Evolutionary conservation across 2,797 vertebrate species (phyloP).

Genomic region (Argya squamiceps): DNA sequence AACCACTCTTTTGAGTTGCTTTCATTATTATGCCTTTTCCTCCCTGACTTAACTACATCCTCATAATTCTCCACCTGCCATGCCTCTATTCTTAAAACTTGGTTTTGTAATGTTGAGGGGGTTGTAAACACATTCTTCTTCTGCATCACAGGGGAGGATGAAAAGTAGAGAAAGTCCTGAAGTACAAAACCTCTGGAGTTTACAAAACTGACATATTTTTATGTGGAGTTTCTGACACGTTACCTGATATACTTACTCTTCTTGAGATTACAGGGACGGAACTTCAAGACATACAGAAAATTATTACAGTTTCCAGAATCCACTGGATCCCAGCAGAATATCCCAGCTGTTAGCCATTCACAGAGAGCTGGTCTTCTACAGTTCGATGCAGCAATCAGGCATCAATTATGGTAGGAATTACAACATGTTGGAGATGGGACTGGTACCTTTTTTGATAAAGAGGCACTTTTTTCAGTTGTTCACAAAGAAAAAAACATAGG

Average conservation of each 20-base stretch:
- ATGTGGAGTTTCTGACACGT: neutral
- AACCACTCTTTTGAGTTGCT: neutral
- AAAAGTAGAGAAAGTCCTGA: neutral
- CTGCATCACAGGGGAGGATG: neutral
- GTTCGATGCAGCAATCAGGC: conserved; percentile 74
- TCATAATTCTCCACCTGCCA: neutral
- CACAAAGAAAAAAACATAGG: neutral
- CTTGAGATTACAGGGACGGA: conserved; percentile 65
- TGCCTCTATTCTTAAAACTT: neutral
- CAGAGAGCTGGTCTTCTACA: conserved; percentile 75
- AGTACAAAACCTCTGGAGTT: neutral
- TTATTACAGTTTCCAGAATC: conserved; percentile 72
- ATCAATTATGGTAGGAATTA: conserved; percentile 68
- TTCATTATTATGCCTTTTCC: neutral
- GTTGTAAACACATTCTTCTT: neutral
- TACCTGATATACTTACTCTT: neutral
- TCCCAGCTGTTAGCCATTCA: conserved; percentile 68
- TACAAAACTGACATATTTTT: neutral
- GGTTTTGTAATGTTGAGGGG: neutral
- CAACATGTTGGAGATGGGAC: neutral
- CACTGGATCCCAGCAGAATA: conserved; percentile 66
- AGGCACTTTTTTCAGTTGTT: neutral
- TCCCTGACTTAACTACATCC: neutral
- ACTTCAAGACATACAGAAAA: conserved; percentile 77
- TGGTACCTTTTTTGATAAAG: neutral